Base-by-base conservation (phyloP, 2,888 invertebrate species). In the Dinocampus coccinellae region DNA sequence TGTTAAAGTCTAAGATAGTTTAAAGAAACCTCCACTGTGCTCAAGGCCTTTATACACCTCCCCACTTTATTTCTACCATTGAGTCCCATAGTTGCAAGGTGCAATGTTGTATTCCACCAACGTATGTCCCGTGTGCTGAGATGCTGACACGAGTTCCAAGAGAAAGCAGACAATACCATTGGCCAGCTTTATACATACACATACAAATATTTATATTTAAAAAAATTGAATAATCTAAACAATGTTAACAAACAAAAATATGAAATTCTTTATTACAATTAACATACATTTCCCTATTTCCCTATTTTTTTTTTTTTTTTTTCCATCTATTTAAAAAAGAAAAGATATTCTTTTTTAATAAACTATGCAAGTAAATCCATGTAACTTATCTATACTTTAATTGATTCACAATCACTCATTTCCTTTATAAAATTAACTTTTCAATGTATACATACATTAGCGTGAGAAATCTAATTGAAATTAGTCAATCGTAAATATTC, bases 41-140 rank as follows among this genome's bases (percentile, higher is more conserved):
- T 80, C 77, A 80, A 80, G 79, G 82, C 72, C 84, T 84, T 83
- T 84, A 84, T 84, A 84, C 80, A 80, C 70, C 75, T 81, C 84
- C 84, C 84, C 84, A 33, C 58, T 47, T 16, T 47, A 13, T 47
- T 47, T 75, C 84, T 82, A 81, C 68, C 66, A 42, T 47, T 39
- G 60, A 42, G 58, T 52, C 53, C 57, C 70, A 55, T 70, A 57
- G 58, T 65, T 66, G 72, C 67, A 72, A 69, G 68, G 75, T 65
- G 58, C 39, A n/a, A 22, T 65, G 63, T 34, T 60, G 60, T 20
- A n/a, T 42, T 52, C 47, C 52, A 29, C 22, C 33, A 53, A 55
- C 55, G n/a, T 24, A 16, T 22, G 58, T 33, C 58, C 47, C 34
- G 57, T 66, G 55, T 55, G 36, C 36, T 13, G 58, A 22, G 62